A percentile compares a stretch with the other conserved stretches of the same genome.
Evolutionary conservation across 2,113 vertebrate species (phyloP).

Genomic region (Sceloporus undulatus): DNA sequence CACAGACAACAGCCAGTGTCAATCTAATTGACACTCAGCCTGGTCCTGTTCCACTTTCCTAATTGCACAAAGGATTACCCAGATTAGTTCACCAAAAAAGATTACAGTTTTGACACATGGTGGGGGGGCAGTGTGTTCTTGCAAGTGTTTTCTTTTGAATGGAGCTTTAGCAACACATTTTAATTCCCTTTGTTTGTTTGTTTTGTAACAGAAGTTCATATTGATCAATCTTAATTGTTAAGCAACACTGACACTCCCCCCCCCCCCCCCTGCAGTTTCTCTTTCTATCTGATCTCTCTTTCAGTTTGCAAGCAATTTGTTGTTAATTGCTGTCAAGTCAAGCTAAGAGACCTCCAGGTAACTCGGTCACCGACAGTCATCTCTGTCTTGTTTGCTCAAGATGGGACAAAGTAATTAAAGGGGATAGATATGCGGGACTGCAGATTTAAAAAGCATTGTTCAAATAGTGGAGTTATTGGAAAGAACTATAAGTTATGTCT

Average conservation of each 20-base stretch:
- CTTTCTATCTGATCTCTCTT: background rate
- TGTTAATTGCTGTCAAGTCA: too few species aligned
- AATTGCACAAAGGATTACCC: background rate
- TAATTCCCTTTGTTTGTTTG: too few species aligned
- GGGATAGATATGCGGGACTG: too few species aligned
- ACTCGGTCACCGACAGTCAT: too few species aligned
- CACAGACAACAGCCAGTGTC: conserved; percentile 11
- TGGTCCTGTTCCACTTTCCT: background rate
- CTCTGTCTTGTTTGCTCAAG: too few species aligned
- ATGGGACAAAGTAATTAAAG: too few species aligned
- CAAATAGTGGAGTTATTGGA: too few species aligned
- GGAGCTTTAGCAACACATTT: background rate
- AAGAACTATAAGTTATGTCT: too few species aligned
- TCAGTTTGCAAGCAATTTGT: background rate
- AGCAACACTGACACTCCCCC: background rate
- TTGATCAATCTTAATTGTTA: background rate
- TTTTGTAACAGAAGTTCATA: background rate
- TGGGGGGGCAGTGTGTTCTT: background rate
- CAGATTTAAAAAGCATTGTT: too few species aligned
- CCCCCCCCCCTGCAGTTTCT: background rate
- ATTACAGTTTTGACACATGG: background rate
- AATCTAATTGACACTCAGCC: conserved; percentile 14
- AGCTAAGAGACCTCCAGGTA: too few species aligned
- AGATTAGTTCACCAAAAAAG: background rate
- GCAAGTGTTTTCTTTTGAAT: background rate